Percentiles rank a stretch among this genome's conserved stretches.
Evolutionary conservation across 2,113 vertebrate species (phyloP).

Genomic region (Cyanocitta stelleri): DNA sequence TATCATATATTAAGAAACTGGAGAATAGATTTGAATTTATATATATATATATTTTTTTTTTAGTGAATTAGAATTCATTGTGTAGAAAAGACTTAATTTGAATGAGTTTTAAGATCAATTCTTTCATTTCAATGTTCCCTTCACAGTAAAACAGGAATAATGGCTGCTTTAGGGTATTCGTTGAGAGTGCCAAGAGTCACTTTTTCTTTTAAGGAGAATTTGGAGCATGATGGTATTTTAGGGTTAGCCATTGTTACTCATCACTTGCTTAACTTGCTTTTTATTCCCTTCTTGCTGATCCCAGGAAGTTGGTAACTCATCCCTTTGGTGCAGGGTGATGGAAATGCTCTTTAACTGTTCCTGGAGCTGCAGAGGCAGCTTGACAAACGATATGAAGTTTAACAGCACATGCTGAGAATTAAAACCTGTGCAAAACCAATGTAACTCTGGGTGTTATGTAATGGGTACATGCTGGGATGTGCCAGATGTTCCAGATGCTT

Average conservation of each 20-base stretch:
- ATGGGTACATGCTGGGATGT: neutral
- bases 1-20: neutral
- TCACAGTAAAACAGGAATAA: neutral
- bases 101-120: neutral
- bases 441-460: neutral
- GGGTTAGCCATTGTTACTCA: neutral
- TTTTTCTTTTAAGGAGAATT: neutral
- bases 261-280: neutral
- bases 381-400: neutral
- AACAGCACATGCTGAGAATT: neutral
- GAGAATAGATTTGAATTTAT: neutral
- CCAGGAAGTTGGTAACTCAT: neutral
- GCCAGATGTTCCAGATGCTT: slow-evolving; percentile 23
- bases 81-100: neutral
- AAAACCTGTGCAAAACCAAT: neutral
- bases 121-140: neutral
- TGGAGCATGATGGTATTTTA: neutral
- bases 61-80: neutral
- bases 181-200: neutral
- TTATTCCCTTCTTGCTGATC: neutral
- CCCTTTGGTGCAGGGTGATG: neutral
- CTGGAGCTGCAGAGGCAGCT: slow-evolving; percentile 9
- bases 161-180: neutral
- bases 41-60: neutral
- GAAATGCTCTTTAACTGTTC: neutral